Percentiles rank a stretch among this genome's conserved stretches.
Conservation (phyloP, 2,888 invertebrate species). For the Augochlorella aurata region DNA sequence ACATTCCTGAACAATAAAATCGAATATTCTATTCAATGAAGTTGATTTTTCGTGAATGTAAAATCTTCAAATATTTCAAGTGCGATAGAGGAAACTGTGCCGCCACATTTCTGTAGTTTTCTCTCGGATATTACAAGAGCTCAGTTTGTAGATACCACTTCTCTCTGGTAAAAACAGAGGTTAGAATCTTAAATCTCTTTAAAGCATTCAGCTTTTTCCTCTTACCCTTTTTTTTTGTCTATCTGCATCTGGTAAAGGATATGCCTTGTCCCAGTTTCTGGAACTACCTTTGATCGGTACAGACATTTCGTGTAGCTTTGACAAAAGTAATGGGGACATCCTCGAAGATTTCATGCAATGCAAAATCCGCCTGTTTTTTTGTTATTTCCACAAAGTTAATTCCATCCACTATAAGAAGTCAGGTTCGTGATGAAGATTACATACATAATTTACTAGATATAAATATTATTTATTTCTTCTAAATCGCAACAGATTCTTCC, state of each 20-base stretch:
- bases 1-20: not conserved
- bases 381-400: no score
- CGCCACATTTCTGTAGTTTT: no score
- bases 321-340: not conserved
- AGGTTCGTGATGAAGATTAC: no score
- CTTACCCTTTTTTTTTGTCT: not conserved
- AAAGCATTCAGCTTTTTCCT: not conserved
- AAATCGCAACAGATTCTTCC: no score
- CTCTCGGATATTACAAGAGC: not conserved
- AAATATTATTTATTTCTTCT: no score
- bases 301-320: not conserved
- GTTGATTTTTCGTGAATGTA: not conserved
- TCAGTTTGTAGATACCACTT: not conserved
- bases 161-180: not conserved
- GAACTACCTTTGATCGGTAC: not conserved
- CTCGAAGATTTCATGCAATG: not conserved
- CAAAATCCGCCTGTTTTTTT: not conserved
- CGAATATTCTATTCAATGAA: not conserved
- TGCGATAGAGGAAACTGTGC: no score
- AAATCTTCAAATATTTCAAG: not conserved
- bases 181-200: not conserved
- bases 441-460: no score
- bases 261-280: slow-evolving; percentile 3
- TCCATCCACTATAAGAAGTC: no score
- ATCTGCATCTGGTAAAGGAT: not conserved